Evolutionary conservation across 2,797 vertebrate genomes (phyloP).

Genomic region (Mormyrops attenuatus): DNA sequence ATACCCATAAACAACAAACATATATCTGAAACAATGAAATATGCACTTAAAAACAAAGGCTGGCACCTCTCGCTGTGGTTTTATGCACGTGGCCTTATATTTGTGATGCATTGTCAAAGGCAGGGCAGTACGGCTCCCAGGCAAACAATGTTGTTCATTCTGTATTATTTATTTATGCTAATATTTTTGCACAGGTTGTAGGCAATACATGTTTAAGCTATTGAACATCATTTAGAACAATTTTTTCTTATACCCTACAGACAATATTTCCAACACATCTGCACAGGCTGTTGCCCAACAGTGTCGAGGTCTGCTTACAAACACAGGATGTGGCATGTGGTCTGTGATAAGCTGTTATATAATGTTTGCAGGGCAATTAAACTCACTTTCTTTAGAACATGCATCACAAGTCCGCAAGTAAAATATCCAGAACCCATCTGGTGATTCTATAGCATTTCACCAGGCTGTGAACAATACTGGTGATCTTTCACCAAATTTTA

Average conservation of each 20-base stretch:
- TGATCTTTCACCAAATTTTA: not conserved
- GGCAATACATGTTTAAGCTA: not conserved
- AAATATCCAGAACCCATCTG: not conserved
- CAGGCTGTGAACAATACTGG: not conserved
- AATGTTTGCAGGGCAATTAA: not conserved
- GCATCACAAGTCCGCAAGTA: not conserved
- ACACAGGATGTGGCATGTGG: not conserved
- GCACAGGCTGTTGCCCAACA: not conserved
- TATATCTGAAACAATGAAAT: not conserved
- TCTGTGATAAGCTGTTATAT: not conserved
- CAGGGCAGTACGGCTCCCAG: not conserved
- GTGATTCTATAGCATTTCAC: not conserved
- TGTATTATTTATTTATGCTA: not conserved
- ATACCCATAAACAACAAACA: not conserved
- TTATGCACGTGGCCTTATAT: not conserved
- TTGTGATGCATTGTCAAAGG: not conserved
- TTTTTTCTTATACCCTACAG: not conserved
- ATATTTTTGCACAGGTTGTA: not conserved
- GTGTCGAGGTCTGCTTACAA: not conserved
- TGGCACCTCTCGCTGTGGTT: not conserved
- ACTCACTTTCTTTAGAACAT: not conserved
- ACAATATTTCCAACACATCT: not conserved
- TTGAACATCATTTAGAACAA: not conserved
- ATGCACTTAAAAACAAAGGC: not conserved
- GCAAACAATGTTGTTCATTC: not conserved